These are phyloP conservation scores for Sinocyclocheilus maitianheensis DNA, from an alignment of 2,113 vertebrate genomes.

Conservation along the genomic window DNA sequence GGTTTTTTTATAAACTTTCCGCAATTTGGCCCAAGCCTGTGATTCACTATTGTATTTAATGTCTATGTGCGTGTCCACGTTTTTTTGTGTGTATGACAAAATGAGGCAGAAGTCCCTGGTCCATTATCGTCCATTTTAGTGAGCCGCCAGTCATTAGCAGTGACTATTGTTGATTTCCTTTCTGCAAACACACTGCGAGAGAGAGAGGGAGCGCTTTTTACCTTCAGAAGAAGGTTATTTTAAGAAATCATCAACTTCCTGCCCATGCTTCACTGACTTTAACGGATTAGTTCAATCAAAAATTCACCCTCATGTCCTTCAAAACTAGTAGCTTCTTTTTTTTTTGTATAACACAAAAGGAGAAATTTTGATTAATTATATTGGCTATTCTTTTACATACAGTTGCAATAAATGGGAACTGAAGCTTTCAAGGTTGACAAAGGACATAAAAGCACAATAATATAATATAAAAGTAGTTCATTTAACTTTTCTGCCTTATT, in stretches of 20 bases:
- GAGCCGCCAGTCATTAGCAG: constrained; percentile 30
- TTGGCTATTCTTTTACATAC: no score
- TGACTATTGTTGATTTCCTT: not conserved
- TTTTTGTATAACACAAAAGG: not conserved
- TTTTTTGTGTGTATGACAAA: constrained; percentile 25
- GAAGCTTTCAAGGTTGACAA: no score
- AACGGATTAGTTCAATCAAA: not conserved
- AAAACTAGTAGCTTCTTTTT: not conserved
- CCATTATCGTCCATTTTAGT: constrained; percentile 50
- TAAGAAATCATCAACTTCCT: constrained; percentile 6
- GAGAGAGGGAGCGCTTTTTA: not conserved
- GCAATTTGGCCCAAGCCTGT: constrained; percentile 39
- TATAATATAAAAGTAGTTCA: no score
- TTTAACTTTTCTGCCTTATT: not conserved
- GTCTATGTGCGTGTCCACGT: constrained; percentile 22
- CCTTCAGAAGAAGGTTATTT: constrained; percentile 26
- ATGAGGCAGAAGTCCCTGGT: constrained; percentile 27
- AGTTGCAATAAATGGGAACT: no score
- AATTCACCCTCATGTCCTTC: not conserved
- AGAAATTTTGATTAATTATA: no score
- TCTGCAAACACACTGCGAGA: not conserved
- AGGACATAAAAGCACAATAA: no score
- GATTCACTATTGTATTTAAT: constrained; percentile 15
- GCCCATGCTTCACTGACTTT: not conserved
- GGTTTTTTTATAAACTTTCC: constrained; percentile 53